These are phyloP conservation scores for Tipula confusa DNA, from an alignment of 2,888 invertebrate species.

Conservation along the genomic window DNA sequence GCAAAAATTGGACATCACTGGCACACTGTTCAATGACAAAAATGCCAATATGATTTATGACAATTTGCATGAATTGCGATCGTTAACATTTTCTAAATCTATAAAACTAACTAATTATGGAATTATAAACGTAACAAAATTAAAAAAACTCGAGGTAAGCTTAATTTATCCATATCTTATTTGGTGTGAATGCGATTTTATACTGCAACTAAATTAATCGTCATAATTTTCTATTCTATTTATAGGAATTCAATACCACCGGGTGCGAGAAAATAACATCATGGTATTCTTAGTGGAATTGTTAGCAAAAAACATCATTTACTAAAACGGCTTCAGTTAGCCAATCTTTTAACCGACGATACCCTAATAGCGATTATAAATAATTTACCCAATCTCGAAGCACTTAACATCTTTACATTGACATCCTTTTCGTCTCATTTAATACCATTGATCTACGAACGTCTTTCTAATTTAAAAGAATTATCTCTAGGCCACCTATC, in stretches of 20 bases:
- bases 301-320: not conserved
- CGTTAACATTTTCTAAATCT: not conserved
- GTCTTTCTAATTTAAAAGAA: not conserved
- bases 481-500: not conserved
- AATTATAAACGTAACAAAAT: not conserved
- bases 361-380: not conserved
- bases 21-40: not conserved
- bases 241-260: not conserved
- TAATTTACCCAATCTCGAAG: not conserved
- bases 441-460: not conserved
- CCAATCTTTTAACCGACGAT: not conserved
- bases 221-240: not conserved
- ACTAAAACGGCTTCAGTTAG: not conserved
- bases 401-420: not conserved
- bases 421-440: not conserved
- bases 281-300: not conserved
- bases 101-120: not conserved
- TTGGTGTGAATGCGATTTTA: too few relatives aligned
- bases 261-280: not conserved
- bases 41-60: not conserved
- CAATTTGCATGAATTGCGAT: not conserved
- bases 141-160: constrained; percentile 20
- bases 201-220: too few relatives aligned
- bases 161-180: too few relatives aligned
- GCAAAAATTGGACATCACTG: not conserved